Conservation (phyloP, 2,888 invertebrate species). For the Morinoia aosen region DNA sequence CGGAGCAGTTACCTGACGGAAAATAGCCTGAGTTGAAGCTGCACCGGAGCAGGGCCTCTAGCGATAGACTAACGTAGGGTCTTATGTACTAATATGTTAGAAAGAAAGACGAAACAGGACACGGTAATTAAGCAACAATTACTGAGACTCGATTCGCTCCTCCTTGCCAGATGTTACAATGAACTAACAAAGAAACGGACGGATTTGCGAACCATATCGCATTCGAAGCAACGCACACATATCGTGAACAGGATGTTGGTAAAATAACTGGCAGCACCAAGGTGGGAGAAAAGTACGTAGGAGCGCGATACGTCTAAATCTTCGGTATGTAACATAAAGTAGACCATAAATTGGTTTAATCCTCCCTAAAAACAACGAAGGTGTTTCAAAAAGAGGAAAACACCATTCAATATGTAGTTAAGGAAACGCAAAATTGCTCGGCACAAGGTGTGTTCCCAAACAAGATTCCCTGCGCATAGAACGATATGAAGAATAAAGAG, state of each 20-base stretch:
- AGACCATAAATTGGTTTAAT: too few relatives aligned
- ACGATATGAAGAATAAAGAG: too few relatives aligned
- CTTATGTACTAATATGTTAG: not conserved
- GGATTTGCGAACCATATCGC: not conserved
- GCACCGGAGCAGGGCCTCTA: not conserved
- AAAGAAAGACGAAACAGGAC: not conserved
- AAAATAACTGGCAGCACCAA: not conserved
- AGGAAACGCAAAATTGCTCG: too few relatives aligned
- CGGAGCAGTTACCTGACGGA: not conserved
- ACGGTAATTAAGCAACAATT: not conserved
- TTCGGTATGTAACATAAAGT: not conserved
- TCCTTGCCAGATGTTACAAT: not conserved
- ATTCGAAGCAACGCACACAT: not conserved
- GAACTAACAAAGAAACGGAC: not conserved
- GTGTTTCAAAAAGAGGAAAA: too few relatives aligned
- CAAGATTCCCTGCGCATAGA: too few relatives aligned
- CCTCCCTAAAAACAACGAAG: too few relatives aligned
- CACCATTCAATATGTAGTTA: too few relatives aligned
- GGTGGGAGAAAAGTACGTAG: not conserved
- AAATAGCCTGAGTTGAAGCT: not conserved
- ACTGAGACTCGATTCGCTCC: not conserved
- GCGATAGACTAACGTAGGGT: not conserved
- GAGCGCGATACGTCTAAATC: not conserved
- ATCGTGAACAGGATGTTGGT: not conserved
- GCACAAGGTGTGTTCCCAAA: too few relatives aligned